Conservation (phyloP, 2,888 invertebrate genomes). For the Acanthosepion lycidas region DNA sequence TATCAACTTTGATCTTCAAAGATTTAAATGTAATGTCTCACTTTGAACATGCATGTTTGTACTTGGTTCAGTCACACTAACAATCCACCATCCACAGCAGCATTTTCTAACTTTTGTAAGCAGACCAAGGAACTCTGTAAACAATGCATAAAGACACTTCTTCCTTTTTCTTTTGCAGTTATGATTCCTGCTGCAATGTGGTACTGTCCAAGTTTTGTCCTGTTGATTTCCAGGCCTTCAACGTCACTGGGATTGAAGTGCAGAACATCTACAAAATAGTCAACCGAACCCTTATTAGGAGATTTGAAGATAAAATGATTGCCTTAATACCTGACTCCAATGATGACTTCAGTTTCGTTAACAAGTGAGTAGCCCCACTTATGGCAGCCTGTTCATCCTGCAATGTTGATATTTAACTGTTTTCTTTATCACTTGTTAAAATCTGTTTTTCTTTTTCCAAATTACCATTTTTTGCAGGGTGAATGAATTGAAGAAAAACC, state of each 20-base stretch:
- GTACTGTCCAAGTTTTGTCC: constrained; percentile 74
- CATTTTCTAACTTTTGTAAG: no score
- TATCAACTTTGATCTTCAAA: no score
- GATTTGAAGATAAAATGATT: constrained; percentile 71
- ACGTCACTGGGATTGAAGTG: constrained; percentile 70
- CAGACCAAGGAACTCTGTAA: background rate
- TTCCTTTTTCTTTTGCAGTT: constrained; percentile 62
- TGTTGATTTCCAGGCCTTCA: constrained; percentile 68
- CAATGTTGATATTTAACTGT: background rate
- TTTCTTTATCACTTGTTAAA: background rate
- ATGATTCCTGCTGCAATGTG: constrained; percentile 73
- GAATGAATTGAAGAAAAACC: constrained; percentile 66
- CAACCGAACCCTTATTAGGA: constrained; percentile 69
- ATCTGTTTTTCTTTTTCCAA: background rate
- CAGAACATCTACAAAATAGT: constrained; percentile 71
- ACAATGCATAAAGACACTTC: background rate
- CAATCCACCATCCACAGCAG: no score
- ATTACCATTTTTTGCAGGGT: constrained; percentile 57
- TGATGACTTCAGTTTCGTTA: constrained; percentile 65
- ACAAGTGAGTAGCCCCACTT: constrained; percentile 56
- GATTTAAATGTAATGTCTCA: no score
- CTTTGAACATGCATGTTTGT: no score
- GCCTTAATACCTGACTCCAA: constrained; percentile 66
- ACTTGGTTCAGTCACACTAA: no score
- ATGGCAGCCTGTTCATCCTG: background rate